Evolutionary conservation across 2,797 vertebrate genomes (phyloP).

Genomic region (Anguilla anguilla): DNA sequence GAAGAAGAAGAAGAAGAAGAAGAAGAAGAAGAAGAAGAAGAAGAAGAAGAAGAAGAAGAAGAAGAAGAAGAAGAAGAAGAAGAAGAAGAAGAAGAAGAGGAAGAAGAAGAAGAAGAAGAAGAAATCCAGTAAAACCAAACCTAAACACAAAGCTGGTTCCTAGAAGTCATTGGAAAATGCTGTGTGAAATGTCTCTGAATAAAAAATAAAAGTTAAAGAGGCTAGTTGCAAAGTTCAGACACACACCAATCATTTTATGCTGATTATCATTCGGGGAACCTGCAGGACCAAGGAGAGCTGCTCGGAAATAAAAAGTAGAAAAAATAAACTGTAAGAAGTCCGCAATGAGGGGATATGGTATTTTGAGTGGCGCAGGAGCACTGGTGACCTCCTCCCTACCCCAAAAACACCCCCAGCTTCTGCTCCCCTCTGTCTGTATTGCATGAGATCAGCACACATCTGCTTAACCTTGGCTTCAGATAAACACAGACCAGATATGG

Average conservation of each 20-base stretch:
- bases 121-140: neutral
- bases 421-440: slow-evolving; percentile 59
- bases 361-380: neutral
- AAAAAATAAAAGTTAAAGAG: neutral
- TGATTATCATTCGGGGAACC: neutral
- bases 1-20: no score
- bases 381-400: neutral
- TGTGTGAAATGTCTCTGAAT: neutral
- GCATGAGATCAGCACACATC: slow-evolving; percentile 65
- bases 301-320: neutral
- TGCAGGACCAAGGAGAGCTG: neutral
- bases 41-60: no score
- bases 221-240: neutral
- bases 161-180: neutral
- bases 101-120: neutral
- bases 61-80: no score
- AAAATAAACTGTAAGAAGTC: neutral
- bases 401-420: slow-evolving; percentile 47
- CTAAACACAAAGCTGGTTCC: neutral
- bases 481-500: slow-evolving; percentile 67
- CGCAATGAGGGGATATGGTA: neutral
- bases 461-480: slow-evolving; percentile 72
- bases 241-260: neutral
- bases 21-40: no score
- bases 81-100: neutral